phyloP scores from a whole-genome alignment of 2,888 invertebrate genomes.

The Cordilura impudica region DNA sequence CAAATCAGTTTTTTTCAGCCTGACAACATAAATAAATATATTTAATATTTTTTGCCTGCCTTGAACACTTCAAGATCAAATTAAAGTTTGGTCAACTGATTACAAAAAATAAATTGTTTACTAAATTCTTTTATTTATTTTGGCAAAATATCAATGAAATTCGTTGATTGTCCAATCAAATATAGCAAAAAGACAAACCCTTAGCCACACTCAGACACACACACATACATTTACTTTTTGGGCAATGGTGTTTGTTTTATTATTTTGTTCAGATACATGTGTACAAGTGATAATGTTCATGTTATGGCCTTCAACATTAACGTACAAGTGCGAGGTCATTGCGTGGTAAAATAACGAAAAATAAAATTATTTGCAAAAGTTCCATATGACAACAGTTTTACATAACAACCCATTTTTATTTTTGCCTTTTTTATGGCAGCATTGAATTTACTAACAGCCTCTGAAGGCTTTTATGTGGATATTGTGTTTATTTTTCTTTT shows the following conservation, averaged over 20 bases:
- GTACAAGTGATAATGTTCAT: background rate
- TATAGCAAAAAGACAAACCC: background rate
- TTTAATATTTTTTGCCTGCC: background rate
- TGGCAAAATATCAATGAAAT: slow-evolving; percentile 11
- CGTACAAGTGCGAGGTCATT: slow-evolving; percentile 35
- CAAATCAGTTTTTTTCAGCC: no score
- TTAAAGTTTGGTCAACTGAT: background rate
- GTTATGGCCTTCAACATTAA: slow-evolving; percentile 12
- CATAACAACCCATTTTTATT: background rate
- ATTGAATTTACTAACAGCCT: background rate
- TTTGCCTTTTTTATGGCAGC: background rate
- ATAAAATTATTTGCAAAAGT: no score
- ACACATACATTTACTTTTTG: background rate
- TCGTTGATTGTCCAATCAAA: background rate
- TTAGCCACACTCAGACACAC: background rate
- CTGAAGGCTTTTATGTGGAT: background rate
- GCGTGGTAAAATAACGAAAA: slow-evolving; percentile 48
- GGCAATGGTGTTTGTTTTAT: background rate
- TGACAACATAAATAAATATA: no score
- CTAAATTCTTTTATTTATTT: background rate
- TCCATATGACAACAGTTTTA: background rate
- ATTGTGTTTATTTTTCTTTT: background rate
- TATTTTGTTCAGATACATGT: background rate
- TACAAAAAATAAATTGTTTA: background rate
- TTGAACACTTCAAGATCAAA: background rate